Conservation (phyloP, 2,797 vertebrate species). For the Harpagifer antarcticus region DNA sequence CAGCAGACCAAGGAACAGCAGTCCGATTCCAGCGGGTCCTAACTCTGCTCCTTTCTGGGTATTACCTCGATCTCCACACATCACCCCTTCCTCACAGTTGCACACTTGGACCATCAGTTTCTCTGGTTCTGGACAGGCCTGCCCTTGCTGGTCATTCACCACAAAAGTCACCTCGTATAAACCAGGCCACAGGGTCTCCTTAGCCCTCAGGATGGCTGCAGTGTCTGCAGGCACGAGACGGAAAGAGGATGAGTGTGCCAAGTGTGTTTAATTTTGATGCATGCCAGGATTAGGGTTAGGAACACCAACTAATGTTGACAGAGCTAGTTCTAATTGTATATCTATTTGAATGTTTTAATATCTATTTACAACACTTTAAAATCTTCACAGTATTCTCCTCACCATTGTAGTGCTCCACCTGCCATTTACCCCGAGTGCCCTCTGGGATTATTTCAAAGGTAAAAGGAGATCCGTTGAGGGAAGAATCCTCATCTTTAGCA, state of each 20-base stretch:
- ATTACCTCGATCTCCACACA: slow-evolving; percentile 35
- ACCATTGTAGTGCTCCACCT: slow-evolving; percentile 85
- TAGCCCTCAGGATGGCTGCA: slow-evolving; percentile 69
- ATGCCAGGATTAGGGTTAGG: too few relatives aligned
- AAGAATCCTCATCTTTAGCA: slow-evolving; percentile 85
- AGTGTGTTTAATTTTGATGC: background rate
- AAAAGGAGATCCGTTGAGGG: slow-evolving; percentile 89
- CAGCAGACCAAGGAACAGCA: slow-evolving; percentile 80
- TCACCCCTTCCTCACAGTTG: slow-evolving; percentile 67
- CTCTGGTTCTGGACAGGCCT: slow-evolving; percentile 75
- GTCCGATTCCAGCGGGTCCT: slow-evolving; percentile 75
- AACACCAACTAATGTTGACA: background rate
- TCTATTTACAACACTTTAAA: background rate
- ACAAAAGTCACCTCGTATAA: slow-evolving; percentile 65
- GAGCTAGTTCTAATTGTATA: background rate
- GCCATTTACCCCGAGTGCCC: slow-evolving; percentile 84
- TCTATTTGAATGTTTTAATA: background rate
- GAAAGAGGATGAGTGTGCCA: background rate
- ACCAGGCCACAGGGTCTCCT: slow-evolving; percentile 68
- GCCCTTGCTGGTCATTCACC: slow-evolving; percentile 76
- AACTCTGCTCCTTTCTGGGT: slow-evolving; percentile 17
- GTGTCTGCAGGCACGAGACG: slow-evolving; percentile 69
- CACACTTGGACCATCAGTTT: slow-evolving; percentile 75
- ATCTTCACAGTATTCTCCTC: slow-evolving; percentile 56
- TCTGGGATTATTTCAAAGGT: slow-evolving; percentile 84